These are phyloP conservation scores for Drosophila meridiana DNA, from an alignment of 2,888 invertebrate genomes.

Conservation along the genomic window DNA sequence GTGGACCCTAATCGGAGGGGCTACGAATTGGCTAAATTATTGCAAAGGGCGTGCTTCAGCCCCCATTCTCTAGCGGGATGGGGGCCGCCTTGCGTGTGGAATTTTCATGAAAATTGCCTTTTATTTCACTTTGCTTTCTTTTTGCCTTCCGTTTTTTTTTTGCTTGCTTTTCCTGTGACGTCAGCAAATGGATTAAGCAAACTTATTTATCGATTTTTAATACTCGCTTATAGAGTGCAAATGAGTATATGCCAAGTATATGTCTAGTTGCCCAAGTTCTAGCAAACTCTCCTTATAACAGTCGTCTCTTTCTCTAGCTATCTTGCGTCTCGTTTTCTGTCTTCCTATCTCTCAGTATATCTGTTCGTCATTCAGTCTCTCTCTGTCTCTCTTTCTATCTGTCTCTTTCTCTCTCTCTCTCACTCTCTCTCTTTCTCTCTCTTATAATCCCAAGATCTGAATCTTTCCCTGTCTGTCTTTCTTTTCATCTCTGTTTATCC, in stretches of 20 bases:
- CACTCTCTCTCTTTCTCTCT: no score
- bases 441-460: no score
- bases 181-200: slow-evolving; percentile 67
- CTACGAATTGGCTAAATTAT: slow-evolving; percentile 19
- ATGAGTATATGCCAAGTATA: not conserved
- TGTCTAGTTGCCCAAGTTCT: not conserved
- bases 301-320: not conserved
- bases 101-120: slow-evolving; percentile 55
- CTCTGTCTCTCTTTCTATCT: no score
- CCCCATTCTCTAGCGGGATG: no score
- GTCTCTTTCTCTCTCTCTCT: no score
- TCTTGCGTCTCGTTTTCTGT: not conserved
- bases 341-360: no score
- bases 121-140: slow-evolving; percentile 44
- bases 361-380: no score
- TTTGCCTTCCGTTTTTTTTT: slow-evolving; percentile 6
- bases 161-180: slow-evolving; percentile 28
- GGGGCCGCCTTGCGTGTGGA: slow-evolving; percentile 53
- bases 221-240: not conserved
- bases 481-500: not conserved
- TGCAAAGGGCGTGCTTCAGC: slow-evolving; percentile 27
- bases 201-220: slow-evolving; percentile 70
- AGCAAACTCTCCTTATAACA: not conserved
- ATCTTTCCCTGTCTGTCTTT: not conserved
- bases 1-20: not conserved